Evolutionary conservation across 2,797 vertebrate genomes (phyloP).

Genomic region (Leuciscus waleckii): DNA sequence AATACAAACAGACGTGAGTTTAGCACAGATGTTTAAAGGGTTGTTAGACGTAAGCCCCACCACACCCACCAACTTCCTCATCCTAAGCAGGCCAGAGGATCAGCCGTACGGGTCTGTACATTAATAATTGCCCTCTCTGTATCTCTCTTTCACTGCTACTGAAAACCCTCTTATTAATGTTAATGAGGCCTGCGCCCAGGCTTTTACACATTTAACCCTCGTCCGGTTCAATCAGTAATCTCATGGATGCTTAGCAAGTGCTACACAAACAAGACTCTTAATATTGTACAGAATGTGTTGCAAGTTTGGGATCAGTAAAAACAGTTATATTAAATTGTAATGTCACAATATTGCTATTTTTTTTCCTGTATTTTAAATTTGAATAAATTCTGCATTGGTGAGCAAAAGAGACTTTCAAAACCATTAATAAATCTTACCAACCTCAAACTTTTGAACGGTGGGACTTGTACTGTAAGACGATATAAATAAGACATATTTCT

Average conservation of each 20-base stretch:
- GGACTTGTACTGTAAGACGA: neutral
- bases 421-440: neutral
- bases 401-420: neutral
- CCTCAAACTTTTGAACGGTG: neutral
- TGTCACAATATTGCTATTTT: neutral
- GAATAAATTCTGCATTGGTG: neutral
- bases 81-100: conserved; percentile 26
- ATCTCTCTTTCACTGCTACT: conserved; percentile 3
- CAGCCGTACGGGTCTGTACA: neutral
- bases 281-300: neutral
- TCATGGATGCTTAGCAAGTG: neutral
- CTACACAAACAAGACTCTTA: neutral
- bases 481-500: too few species aligned
- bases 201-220: conserved; percentile 39
- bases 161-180: conserved; percentile 43
- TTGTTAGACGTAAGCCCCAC: conserved; percentile 27
- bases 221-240: conserved; percentile 31
- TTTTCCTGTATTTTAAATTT: neutral
- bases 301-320: neutral
- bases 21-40: conserved; percentile 20
- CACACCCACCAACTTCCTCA: conserved; percentile 13
- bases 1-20: conserved; percentile 40
- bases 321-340: neutral
- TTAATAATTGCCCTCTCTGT: conserved; percentile 11
- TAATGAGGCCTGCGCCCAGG: conserved; percentile 32